Evolutionary conservation across 2,888 invertebrate species (phyloP), one percentile per base, ranked within the genome.

Genomic region (Cheilosia variabilis): DNA sequence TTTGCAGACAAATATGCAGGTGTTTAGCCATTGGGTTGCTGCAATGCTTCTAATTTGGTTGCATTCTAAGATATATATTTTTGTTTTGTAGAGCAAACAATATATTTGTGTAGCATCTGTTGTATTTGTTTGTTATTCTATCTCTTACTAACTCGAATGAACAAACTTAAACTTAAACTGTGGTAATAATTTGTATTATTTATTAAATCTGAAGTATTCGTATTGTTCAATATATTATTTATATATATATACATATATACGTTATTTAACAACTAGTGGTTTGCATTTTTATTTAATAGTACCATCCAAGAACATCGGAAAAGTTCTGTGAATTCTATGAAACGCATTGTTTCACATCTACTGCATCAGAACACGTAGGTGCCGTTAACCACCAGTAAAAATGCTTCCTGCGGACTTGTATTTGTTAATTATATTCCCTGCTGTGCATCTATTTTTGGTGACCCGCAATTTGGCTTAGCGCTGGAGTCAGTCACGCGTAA

Each of bases 101-200:
- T 63, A 31, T 31, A 47, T 34, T 63, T 19, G 6, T n/a, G 6
- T 24, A 13, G 24, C 37, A 19, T 10, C 37, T 19, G 13, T 37
- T 34, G 34, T 57, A 17, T 57, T 57, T 37, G 19, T 57, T 57
- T 57, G 66, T 50, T 19, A 41, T 17, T 43, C 31, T 72, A n/a
- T 58, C 66, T 72, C 57, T 72, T 72, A 79, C 72, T 71, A 65
- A 72, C 65, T 72, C 65, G 52, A 79, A 79, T 79, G 75, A 80
- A 76, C 65, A 71, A 37, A 80, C 71, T 80, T 84, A 75, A 84
- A 66, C 17, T 52, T 10, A 37, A 79, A 71, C 80, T 86, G 80
- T 86, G 84, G 80, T 86, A 79, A 86, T 84, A 80, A 66, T 52
- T 77, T 76, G 22, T 86, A 86, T 76, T 86, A 86, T 86, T 86